Evolutionary conservation across 2,797 vertebrate genomes (phyloP).

Genomic region (Enteromius anoplus): DNA sequence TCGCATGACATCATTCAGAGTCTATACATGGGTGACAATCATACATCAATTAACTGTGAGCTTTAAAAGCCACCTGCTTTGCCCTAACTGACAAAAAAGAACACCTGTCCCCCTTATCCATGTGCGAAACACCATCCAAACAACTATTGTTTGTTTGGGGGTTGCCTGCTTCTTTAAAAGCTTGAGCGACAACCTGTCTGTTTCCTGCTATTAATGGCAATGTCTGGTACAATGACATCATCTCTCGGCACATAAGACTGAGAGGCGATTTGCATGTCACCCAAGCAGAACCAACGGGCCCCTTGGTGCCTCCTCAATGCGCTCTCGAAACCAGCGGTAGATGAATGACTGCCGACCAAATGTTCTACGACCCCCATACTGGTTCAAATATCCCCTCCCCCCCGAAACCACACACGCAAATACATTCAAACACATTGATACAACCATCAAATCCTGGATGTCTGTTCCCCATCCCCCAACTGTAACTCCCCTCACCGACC

Average conservation of each 20-base stretch:
- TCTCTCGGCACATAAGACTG: conserved; percentile 56
- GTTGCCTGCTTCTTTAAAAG: conserved; percentile 73
- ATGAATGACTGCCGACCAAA: conserved; percentile 50
- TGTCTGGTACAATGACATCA: conserved; percentile 78
- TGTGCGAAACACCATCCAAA: conserved; percentile 7
- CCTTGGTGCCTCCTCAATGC: conserved; percentile 43
- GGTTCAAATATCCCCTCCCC: conserved; percentile 30
- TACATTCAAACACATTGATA: conserved; percentile 26
- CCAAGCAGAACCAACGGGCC: conserved; percentile 50
- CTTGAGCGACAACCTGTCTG: conserved; percentile 72
- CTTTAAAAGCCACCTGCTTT: conserved; percentile 40
- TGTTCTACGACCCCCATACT: conserved; percentile 49
- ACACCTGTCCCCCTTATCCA: conserved; percentile 51
- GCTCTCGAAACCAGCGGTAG: conserved; percentile 31
- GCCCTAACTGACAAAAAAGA: conserved; percentile 43
- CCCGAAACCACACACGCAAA: neutral
- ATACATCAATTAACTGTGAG: conserved; percentile 38
- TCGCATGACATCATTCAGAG: conserved; percentile 51
- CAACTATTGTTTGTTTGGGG: conserved; percentile 22
- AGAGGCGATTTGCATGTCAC: conserved; percentile 61
- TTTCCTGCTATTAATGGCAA: conserved; percentile 78
- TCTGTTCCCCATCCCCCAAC: conserved; percentile 31
- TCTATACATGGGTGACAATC: conserved; percentile 41
- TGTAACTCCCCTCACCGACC: conserved; percentile 35
- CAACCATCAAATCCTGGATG: conserved; percentile 22